Conservation (phyloP, 2,113 vertebrate genomes). For the Bagarius yarrelli region DNA sequence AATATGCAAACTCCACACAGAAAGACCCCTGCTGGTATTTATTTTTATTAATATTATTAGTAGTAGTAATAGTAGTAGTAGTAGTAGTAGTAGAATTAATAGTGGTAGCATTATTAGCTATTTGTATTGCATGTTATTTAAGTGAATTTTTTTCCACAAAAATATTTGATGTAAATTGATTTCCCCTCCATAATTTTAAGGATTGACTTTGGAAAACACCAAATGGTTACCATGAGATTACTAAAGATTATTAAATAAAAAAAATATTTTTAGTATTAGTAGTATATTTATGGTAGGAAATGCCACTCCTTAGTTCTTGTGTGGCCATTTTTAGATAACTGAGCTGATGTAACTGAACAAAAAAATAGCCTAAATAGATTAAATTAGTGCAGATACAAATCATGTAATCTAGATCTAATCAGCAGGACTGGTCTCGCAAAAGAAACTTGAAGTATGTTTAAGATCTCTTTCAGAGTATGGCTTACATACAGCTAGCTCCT, state of each 20-base stretch:
- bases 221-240: neutral
- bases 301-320: neutral
- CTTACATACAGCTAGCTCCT: neutral
- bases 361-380: no score
- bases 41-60: no score
- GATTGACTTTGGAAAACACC: neutral
- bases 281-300: neutral
- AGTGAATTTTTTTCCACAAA: no score
- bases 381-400: slow-evolving; percentile 4
- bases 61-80: neutral
- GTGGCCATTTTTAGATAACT: slow-evolving; percentile 12
- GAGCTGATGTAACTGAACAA: slow-evolving; percentile 12
- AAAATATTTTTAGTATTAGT: no score
- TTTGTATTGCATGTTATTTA: neutral
- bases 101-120: neutral
- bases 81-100: neutral
- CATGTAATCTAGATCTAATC: neutral
- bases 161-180: no score
- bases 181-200: no score
- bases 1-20: no score
- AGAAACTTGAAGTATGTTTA: neutral
- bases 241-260: no score
- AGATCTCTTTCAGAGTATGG: neutral
- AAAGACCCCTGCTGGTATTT: no score
- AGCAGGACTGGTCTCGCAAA: neutral